phyloP scores from a whole-genome alignment of 1,140 invertebrate genomes.

The Dendrolimus kikuchii region DNA sequence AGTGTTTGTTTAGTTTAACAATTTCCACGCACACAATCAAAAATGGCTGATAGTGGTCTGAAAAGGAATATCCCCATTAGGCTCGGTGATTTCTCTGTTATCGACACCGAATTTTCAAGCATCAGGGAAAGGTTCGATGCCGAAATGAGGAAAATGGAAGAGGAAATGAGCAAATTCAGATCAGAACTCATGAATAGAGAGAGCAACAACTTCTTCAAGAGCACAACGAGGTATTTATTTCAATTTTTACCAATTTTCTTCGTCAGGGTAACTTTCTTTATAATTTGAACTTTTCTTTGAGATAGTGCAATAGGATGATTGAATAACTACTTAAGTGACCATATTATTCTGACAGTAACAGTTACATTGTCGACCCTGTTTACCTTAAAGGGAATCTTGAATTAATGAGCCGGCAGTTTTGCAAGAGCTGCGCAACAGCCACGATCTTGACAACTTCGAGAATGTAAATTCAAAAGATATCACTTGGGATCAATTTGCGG shows the following conservation, averaged over 20 bases:
- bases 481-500: conserved; percentile 65
- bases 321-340: conserved; percentile 13
- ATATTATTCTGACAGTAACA: conserved; percentile 50
- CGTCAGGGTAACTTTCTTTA: background rate
- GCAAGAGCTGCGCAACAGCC: conserved; percentile 46
- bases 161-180: conserved; percentile 97
- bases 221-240: conserved; percentile 82
- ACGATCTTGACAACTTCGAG: conserved; percentile 41
- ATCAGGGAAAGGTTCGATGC: conserved; percentile 96
- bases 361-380: conserved; percentile 43
- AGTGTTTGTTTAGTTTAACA: conserved; percentile 67
- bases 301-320: conserved; percentile 10
- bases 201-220: conserved; percentile 92
- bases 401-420: conserved; percentile 59
- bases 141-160: conserved; percentile 98
- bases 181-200: conserved; percentile 94
- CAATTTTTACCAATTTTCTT: conserved; percentile 15
- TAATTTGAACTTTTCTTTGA: conserved; percentile 4
- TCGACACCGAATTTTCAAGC: conserved; percentile 96
- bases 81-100: conserved; percentile 94
- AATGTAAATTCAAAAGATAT: conserved; percentile 62
- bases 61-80: conserved; percentile 94
- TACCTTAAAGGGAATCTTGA: conserved; percentile 64
- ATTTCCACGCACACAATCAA: conserved; percentile 42
- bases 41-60: conserved; percentile 84